phyloP scores from a whole-genome alignment of 2,113 vertebrate species.

The Antechinus stuartii region DNA sequence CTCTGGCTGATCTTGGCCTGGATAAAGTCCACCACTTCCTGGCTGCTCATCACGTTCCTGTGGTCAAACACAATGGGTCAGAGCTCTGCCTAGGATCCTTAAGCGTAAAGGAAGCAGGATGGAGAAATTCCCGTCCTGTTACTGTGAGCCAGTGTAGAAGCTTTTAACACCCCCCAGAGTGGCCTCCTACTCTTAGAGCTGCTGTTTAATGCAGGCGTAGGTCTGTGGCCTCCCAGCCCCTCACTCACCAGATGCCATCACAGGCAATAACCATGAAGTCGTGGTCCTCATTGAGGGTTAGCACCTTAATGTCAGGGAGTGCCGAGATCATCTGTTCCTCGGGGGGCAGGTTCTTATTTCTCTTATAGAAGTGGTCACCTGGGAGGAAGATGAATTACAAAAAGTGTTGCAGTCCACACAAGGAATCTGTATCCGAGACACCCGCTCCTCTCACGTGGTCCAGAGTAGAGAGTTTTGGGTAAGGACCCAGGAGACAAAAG shows the following conservation, averaged over 20 bases:
- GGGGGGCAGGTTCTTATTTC: conserved; percentile 94
- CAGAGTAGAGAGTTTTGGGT: background rate
- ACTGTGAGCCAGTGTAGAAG: background rate
- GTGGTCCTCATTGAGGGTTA: conserved; percentile 95
- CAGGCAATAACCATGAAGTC: conserved; percentile 99
- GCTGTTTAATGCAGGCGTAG: background rate
- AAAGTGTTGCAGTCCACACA: background rate
- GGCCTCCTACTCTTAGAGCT: conserved; percentile 40
- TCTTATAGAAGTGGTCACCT: conserved; percentile 99
- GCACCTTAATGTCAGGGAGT: conserved; percentile 95
- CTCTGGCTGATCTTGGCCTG: conserved; percentile 92
- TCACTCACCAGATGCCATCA: conserved; percentile 95
- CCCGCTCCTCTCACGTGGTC: conserved; percentile 23
- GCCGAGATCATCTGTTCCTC: conserved; percentile 99
- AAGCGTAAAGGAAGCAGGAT: background rate
- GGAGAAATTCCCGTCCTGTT: background rate
- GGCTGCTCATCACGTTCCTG: conserved; percentile 99
- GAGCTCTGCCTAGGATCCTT: conserved; percentile 36
- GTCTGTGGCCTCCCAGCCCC: background rate
- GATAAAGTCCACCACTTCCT: conserved; percentile 98
- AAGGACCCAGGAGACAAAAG: background rate
- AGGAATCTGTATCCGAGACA: conserved; percentile 21
- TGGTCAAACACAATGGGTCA: conserved; percentile 53
- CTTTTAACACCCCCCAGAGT: background rate
- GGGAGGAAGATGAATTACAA: conserved; percentile 3